phyloP scores from a whole-genome alignment of 2,113 vertebrate genomes.

The Pygoscelis adeliae region DNA sequence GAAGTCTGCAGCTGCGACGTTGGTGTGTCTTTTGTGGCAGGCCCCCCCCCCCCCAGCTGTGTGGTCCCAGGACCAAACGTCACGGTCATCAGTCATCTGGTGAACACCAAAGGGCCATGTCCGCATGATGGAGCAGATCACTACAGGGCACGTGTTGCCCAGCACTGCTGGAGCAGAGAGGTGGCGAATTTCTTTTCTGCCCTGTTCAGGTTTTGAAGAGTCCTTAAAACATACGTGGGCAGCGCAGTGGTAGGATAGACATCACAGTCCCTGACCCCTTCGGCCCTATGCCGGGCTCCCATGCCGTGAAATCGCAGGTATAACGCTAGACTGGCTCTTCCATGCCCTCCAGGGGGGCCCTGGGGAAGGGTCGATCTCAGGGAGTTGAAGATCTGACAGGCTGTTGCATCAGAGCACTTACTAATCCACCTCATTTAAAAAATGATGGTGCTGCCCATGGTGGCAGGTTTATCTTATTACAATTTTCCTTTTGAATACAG shows the following conservation, averaged over 20 bases:
- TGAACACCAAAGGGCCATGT: not conserved
- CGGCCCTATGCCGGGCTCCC: not conserved
- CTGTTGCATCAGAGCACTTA: not conserved
- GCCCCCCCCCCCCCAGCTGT: too few species aligned
- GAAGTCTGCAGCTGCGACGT: not conserved
- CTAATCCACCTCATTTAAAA: slow-evolving; percentile 16
- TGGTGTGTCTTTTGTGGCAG: not conserved
- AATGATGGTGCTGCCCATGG: not conserved
- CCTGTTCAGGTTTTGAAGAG: not conserved
- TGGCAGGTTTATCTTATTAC: slow-evolving; percentile 45
- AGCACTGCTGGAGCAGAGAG: not conserved
- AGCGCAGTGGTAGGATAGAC: not conserved
- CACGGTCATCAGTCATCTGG: not conserved
- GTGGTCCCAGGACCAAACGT: not conserved
- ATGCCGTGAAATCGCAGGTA: not conserved
- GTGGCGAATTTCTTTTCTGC: not conserved
- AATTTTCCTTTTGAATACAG: slow-evolving; percentile 40
- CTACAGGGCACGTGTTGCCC: fast-evolving
- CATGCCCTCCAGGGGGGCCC: not conserved
- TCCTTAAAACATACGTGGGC: not conserved
- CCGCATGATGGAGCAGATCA: not conserved
- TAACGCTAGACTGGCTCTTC: not conserved
- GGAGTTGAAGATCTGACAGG: not conserved
- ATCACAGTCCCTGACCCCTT: not conserved
- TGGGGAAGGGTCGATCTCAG: fast-evolving